These are phyloP conservation scores for Lepidurus couesii DNA, from an alignment of 1,140 invertebrate species.

Conservation along the genomic window DNA sequence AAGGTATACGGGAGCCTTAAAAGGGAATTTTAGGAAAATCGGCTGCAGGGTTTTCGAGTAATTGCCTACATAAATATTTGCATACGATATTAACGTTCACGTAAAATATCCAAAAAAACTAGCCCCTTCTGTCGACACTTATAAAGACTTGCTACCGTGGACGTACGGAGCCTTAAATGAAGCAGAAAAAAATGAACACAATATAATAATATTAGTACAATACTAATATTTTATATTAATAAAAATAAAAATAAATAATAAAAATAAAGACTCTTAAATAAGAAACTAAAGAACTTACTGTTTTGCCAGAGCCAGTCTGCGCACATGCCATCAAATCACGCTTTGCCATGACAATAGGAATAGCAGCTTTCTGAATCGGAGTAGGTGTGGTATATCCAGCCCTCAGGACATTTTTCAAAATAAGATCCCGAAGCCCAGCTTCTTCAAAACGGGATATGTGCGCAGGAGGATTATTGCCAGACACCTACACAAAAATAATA, in stretches of 20 bases:
- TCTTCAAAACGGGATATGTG: conserved; percentile 64
- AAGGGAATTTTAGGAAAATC: too few species aligned
- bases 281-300: conserved; percentile 56
- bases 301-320: conserved; percentile 96
- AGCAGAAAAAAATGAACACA: background rate
- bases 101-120: too few species aligned
- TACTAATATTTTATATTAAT: background rate
- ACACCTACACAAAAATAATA: conserved; percentile 46
- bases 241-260: conserved; percentile 31
- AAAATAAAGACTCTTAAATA: conserved; percentile 31
- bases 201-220: too few species aligned
- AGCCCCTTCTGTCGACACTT: too few species aligned
- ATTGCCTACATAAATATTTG: too few species aligned
- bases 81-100: too few species aligned
- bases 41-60: too few species aligned
- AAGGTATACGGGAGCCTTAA: too few species aligned
- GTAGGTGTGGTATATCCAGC: conserved; percentile 81
- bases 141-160: too few species aligned
- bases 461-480: conserved; percentile 58
- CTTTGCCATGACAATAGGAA: conserved; percentile 71
- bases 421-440: conserved; percentile 57
- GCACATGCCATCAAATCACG: conserved; percentile 95
- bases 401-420: conserved; percentile 71
- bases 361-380: conserved; percentile 84
- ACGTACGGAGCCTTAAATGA: conserved; percentile 23